Base-by-base conservation (phyloP, 2,797 vertebrate species). In the Ctenopoma multispine region DNA sequence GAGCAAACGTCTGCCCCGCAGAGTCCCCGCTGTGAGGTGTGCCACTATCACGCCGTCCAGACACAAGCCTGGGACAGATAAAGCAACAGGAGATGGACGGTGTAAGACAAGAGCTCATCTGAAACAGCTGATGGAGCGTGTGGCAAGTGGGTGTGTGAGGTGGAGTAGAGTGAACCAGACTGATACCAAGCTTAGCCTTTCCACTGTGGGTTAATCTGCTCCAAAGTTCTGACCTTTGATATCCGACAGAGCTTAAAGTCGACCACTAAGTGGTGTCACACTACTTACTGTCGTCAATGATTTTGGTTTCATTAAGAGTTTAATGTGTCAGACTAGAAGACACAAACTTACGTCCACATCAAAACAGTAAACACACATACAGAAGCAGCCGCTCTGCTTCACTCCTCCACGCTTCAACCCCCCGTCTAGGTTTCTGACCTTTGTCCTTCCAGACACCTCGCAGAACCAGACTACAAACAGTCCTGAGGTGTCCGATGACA, bases 1-100 rank as follows among this genome's bases (percentile, higher is more conserved):
- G 49, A 55, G 56, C 24, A 0, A 36, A 14, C 1, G 46, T 17
- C 40, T n/a, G 23, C 14, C 10, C 63, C 24, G 50, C 27, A 41
- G 21, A 77, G 65, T 27, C 20, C 27, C 57, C 44, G 23, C 50
- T 21, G 50, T 79, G 84, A 83, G 87, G 69, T n/a, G 74, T 6
- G 43, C 66, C 68, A 21, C 68, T 89, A 92, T 92, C 92, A 38
- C 12, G 0, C 12, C 24, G 63, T 49, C 76, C 91, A 93, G 88
- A 87, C 89, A 11, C 77, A 41, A 59, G 47, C 12, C 40, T 0
- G 27, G 38, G 49, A 38, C 61, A 63, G 91, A 92, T 92, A 92
- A 91, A 83, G 50, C 57, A 43, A 67, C 66, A 46, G 0, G 1
- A 51, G 70, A 24, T 46, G 54, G 67, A 51, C 8, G 17, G 72